phyloP scores from a whole-genome alignment of 2,797 vertebrate species.

The Cossypha heuglini region DNA sequence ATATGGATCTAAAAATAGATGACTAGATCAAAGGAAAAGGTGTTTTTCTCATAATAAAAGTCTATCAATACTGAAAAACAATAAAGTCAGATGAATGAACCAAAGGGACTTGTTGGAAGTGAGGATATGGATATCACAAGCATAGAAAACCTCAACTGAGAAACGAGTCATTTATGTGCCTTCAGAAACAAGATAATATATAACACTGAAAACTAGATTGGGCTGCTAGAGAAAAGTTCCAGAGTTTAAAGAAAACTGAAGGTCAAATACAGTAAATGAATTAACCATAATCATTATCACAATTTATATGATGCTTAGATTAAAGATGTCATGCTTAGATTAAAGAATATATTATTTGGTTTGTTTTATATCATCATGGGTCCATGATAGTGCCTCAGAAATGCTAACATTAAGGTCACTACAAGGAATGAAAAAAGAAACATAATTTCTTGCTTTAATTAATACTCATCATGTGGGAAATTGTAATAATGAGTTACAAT shows the following conservation, averaged over 20 bases:
- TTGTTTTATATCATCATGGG: neutral
- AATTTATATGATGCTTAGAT: neutral
- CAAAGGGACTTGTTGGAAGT: neutral
- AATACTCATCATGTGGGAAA: neutral
- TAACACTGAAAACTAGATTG: neutral
- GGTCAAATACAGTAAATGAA: neutral
- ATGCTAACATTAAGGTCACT: neutral
- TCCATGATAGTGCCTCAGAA: neutral
- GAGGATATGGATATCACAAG: neutral
- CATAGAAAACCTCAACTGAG: neutral
- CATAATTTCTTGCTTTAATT: neutral
- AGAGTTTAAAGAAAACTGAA: neutral
- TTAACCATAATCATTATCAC: neutral
- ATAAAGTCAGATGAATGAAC: neutral
- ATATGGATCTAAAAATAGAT: neutral
- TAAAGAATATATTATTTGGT: neutral
- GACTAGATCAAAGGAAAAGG: neutral
- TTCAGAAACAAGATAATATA: neutral
- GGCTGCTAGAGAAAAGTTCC: neutral
- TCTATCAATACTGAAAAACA: neutral
- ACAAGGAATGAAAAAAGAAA: neutral
- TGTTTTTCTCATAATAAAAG: neutral
- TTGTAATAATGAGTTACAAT: neutral
- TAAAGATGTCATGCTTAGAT: neutral
- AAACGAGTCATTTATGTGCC: accelerated